These are phyloP conservation scores for Malaclemys terrapin DNA, from an alignment of 2,113 vertebrate genomes.

Conservation along the genomic window DNA sequence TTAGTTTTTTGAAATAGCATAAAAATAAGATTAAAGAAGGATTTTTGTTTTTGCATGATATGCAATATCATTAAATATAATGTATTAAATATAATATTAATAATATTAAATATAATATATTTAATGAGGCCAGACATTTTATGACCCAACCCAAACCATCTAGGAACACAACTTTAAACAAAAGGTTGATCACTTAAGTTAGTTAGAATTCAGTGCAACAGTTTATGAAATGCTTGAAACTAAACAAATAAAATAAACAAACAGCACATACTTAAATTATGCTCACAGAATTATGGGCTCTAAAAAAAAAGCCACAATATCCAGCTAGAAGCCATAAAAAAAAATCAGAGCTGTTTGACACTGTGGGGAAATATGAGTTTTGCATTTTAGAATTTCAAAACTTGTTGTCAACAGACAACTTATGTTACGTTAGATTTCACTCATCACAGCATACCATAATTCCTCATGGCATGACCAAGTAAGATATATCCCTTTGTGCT, in stretches of 20 bases:
- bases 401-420: slow-evolving; percentile 79
- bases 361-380: slow-evolving; percentile 72
- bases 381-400: slow-evolving; percentile 81
- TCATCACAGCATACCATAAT: slow-evolving; percentile 77
- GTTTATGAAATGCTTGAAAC: slow-evolving; percentile 48
- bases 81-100: background rate
- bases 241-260: slow-evolving; percentile 65
- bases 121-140: too few relatives aligned
- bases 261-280: slow-evolving; percentile 56
- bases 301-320: slow-evolving; percentile 63
- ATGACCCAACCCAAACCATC: background rate
- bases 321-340: slow-evolving; percentile 67
- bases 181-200: background rate
- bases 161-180: background rate
- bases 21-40: background rate
- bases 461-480: slow-evolving; percentile 76
- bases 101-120: background rate
- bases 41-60: background rate
- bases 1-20: slow-evolving; percentile 48
- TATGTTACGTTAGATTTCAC: slow-evolving; percentile 80
- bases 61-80: background rate
- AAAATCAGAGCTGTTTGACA: slow-evolving; percentile 75
- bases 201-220: background rate
- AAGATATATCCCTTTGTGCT: slow-evolving; percentile 77
- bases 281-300: slow-evolving; percentile 68